Evolutionary conservation across 2,113 vertebrate genomes (phyloP).

Genomic region (Tapirus terrestris): DNA sequence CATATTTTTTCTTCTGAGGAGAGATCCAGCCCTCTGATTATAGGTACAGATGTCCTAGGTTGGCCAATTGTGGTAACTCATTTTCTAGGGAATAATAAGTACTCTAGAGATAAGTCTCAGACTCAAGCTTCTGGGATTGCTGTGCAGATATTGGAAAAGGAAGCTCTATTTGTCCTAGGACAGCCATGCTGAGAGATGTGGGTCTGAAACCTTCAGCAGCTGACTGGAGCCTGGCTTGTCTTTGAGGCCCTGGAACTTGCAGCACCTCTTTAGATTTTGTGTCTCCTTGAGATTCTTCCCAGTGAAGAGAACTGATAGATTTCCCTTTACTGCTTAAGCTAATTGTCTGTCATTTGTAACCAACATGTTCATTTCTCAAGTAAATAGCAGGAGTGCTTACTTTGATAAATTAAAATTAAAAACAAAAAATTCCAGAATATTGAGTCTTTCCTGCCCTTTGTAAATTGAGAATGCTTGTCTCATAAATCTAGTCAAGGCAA

Average conservation of each 20-base stretch:
- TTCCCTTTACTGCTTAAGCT: background rate
- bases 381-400: background rate
- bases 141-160: background rate
- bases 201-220: background rate
- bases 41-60: background rate
- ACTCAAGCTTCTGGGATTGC: background rate
- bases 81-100: background rate
- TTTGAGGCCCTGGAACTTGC: background rate
- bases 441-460: background rate
- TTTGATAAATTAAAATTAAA: conserved; percentile 3
- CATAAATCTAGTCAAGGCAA: background rate
- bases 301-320: background rate
- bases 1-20: background rate
- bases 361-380: background rate
- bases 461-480: background rate
- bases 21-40: background rate
- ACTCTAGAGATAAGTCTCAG: background rate
- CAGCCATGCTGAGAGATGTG: background rate
- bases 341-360: background rate
- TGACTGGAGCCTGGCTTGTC: background rate
- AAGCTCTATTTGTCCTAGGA: background rate
- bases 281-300: background rate
- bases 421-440: background rate
- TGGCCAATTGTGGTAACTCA: background rate
- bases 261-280: background rate